Evolutionary conservation across 2,797 vertebrate species (phyloP), one percentile per base, ranked within the genome.

Genomic region (Aythya fuligula): DNA sequence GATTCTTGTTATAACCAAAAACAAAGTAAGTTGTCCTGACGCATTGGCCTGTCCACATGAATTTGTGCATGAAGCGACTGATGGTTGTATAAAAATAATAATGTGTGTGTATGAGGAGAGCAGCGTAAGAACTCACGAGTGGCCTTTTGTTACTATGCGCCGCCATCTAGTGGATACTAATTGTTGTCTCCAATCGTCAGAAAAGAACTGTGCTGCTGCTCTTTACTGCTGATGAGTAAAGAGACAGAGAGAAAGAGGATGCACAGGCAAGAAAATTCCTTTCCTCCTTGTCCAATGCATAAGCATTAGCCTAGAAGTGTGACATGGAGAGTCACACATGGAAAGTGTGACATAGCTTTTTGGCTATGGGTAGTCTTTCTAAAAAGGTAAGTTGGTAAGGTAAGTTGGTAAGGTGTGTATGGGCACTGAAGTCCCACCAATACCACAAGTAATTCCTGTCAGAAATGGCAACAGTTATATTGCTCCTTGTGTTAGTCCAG

Each of bases 151-250:
- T 94, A 84, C 69, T 56, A 62, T 49, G 66, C 74, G 66, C 93
- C 91, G 97, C 97, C 98, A 97, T 96, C 98, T 96, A 90, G 97
- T 96, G 97, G 97, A 51, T 38, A 65, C 3, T 18, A 78, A 43
- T 75, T 45, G 60, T 9, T 28, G 51, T 34, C 22, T 58, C 10
- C 8, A 15, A 43, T 11, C 71, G 11, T 38, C 43, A 53, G 45
- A 54, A 8, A 25, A 21, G 8, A 75, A 2, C 13, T 1, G 5
- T 0, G 18, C 19, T 32, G 39, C 28, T 53, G 51, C 16, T 43
- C 62, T 32, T 65, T 14, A 43, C 19, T 30, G 13, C 19, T 36
- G 36, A 39, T 16, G 32, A 20, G 15, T 49, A 28, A 25, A 66
- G 51, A 79, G 14, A 62, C 12, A 51, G 19, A 58, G 30, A 67